A percentile compares a stretch with the other conserved stretches of the same genome.
phyloP scores from a whole-genome alignment of 64 coral and sea anemone species.

The Astreopora myriophthalma region DNA sequence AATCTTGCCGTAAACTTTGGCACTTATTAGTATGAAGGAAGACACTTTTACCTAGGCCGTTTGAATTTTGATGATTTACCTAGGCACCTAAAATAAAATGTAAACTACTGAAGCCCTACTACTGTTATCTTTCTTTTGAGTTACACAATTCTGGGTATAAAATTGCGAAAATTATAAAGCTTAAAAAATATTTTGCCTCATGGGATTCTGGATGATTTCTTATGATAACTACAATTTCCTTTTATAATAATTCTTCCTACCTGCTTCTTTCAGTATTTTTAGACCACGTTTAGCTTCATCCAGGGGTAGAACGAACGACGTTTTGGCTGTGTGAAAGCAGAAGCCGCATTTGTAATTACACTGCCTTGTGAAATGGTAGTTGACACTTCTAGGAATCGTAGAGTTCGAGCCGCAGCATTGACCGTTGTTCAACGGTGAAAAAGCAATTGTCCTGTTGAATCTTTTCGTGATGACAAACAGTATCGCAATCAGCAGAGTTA shows the following conservation, averaged over 20 bases:
- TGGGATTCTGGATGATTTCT: no score
- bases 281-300: conserved; percentile 76
- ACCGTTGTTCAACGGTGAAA: neutral
- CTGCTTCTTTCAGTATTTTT: conserved; percentile 65
- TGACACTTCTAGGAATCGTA: conserved; percentile 64
- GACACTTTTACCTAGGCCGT: no score
- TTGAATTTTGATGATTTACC: no score
- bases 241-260: neutral
- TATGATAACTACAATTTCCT: neutral
- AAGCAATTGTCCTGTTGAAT: neutral
- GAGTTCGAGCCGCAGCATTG: neutral
- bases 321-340: conserved; percentile 92
- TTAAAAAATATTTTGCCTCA: neutral
- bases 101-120: neutral
- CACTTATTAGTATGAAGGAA: no score
- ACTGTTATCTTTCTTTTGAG: neutral
- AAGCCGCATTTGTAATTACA: conserved; percentile 93
- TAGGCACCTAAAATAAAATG: no score
- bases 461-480: neutral
- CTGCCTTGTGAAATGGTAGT: conserved; percentile 90
- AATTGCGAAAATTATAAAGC: neutral
- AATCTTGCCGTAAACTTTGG: no score
- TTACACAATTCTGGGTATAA: neutral
- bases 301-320: conserved; percentile 79
- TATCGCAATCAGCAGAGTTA: neutral